Evolutionary conservation across 2,888 invertebrate genomes (phyloP), one percentile per base, ranked within the genome.

Genomic region (Koerneria pararmatus): DNA sequence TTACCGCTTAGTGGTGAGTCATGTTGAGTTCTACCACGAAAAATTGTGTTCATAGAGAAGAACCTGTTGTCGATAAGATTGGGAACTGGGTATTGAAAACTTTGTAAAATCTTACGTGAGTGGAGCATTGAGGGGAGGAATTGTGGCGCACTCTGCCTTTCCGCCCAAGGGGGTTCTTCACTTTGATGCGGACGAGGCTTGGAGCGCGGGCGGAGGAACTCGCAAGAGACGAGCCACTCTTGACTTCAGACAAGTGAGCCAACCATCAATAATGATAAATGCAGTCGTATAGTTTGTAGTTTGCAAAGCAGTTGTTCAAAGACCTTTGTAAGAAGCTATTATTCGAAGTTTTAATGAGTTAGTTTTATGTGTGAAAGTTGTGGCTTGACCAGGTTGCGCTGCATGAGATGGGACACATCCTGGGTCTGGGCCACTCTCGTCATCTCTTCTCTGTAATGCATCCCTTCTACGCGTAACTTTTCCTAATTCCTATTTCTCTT

Each of bases 361-460:
- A 22, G 19, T 8, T 19, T 8, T 11, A 60, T 65, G n/a, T 37
- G 24, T 1, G 37, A 29, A n/a, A 24, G 29, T 54, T 34, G 22
- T 24, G 63, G 15, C 11, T 8, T n/a, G 24, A 71, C 4, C 60
- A 80, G 78, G 79, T 79, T 19, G 66, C 79, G 24, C 70, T 82
- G 2, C 82, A 82, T 59, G 82, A 82, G 66, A 72, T 80, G 5
- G 82, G 82, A 1, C 82, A 82, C 60, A 75, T 77, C 1, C 69
- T 82, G 2, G 82, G 82, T 27, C 59, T 82, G 19, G 58, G 76
- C 6, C 82, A 82, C 65, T 79, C 79, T 4, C 48, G 60, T 29
- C 49, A 70, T 24, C 62, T 58, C n/a, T 57, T 68, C 29, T 74
- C 82, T 0, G 75, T 82, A 15, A 82, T 82, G 82, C 76, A 78